These are phyloP conservation scores for Erithacus rubecula DNA, from an alignment of 2,797 vertebrate species.

Conservation along the genomic window DNA sequence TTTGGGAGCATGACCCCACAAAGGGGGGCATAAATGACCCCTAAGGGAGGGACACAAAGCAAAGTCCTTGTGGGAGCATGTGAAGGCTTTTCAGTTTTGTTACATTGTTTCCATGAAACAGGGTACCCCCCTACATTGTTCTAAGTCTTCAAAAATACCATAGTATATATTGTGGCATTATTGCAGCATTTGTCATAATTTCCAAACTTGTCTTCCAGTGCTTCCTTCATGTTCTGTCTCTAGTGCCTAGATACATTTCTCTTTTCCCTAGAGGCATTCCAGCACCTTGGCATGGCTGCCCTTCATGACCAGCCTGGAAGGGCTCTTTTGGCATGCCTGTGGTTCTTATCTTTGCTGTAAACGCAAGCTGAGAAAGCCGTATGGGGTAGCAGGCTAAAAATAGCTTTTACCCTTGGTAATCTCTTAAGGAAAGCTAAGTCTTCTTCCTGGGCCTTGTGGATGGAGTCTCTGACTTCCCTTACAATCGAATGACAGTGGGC, in stretches of 20 bases:
- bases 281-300: background rate
- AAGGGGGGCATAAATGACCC: background rate
- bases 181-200: background rate
- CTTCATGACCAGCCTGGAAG: background rate
- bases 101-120: background rate
- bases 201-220: background rate
- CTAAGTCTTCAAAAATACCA: background rate
- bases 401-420: constrained; percentile 42
- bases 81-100: background rate
- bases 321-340: background rate
- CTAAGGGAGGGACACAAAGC: background rate
- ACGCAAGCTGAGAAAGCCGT: constrained; percentile 17
- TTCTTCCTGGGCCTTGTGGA: background rate
- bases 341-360: constrained; percentile 16
- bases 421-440: constrained; percentile 59
- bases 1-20: background rate
- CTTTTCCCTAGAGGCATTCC: background rate
- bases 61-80: background rate
- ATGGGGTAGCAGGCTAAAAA: constrained; percentile 34
- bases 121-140: background rate
- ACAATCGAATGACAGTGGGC: background rate
- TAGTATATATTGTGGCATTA: background rate
- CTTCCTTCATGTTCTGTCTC: background rate
- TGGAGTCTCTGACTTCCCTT: background rate
- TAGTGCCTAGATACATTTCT: background rate